Evolutionary conservation across 2,113 vertebrate species (phyloP).

Genomic region (Lucifuga dentata): DNA sequence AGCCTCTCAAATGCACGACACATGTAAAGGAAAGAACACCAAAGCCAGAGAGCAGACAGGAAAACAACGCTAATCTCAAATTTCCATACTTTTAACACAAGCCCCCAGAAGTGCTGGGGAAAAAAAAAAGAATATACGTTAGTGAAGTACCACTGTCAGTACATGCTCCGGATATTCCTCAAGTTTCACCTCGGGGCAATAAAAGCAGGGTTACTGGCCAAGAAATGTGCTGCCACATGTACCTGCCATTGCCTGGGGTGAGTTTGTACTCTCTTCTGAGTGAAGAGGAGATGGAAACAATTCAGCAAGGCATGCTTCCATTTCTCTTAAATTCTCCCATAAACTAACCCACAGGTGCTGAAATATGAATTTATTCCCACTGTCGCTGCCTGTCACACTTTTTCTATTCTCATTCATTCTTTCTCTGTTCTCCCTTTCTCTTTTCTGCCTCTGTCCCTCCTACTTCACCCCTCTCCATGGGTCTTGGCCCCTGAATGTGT

Average conservation of each 20-base stretch:
- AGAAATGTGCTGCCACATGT: constrained; percentile 72
- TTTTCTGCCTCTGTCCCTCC: neutral
- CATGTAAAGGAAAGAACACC: constrained; percentile 14
- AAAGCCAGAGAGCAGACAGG: constrained; percentile 2
- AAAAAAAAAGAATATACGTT: constrained; percentile 23
- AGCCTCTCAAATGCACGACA: constrained; percentile 18
- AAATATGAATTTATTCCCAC: constrained; percentile 31
- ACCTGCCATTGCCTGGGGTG: constrained; percentile 61
- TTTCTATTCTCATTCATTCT: constrained; percentile 21
- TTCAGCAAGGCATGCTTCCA: constrained; percentile 49
- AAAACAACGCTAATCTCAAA: neutral
- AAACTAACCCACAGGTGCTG: constrained; percentile 49
- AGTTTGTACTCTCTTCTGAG: constrained; percentile 42
- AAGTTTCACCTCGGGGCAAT: constrained; percentile 68
- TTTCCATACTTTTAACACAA: neutral
- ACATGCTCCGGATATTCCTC: constrained; percentile 67
- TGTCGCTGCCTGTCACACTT: constrained; percentile 18
- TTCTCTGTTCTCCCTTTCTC: neutral
- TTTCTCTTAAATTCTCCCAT: constrained; percentile 45
- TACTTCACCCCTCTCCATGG: neutral
- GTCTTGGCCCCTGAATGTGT: too few relatives aligned
- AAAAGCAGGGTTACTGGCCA: constrained; percentile 64
- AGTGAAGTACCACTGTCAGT: constrained; percentile 31
- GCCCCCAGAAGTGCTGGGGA: neutral
- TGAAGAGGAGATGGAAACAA: constrained; percentile 55